Percentiles rank a stretch among this genome's conserved stretches.
Conservation (phyloP, 2,888 invertebrate species). For the Leptothorax acervorum region DNA sequence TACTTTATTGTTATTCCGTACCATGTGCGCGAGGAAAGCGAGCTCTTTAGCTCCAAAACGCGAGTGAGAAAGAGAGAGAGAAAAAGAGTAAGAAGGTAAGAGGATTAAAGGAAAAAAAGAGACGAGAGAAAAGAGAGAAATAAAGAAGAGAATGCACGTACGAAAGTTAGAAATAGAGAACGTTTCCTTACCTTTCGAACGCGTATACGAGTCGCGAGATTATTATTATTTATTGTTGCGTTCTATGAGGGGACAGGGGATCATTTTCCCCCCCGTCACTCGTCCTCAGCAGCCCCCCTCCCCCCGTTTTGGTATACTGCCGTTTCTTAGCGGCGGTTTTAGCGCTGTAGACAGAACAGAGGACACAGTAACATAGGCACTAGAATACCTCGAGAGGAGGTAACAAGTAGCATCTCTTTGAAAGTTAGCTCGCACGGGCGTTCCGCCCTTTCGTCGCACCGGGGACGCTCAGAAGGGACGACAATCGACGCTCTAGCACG, state of each 20-base stretch:
- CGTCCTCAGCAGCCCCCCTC: slow-evolving; percentile 14
- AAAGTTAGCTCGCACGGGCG: slow-evolving; percentile 82
- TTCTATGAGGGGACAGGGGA: slow-evolving; percentile 60
- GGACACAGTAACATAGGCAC: slow-evolving; percentile 78
- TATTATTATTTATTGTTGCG: slow-evolving; percentile 73
- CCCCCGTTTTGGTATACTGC: slow-evolving; percentile 60
- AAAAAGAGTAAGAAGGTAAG: slow-evolving; percentile 6
- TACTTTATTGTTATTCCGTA: slow-evolving; percentile 4
- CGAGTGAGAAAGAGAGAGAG: neutral
- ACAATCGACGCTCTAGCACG: slow-evolving; percentile 6
- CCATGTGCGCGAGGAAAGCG: neutral
- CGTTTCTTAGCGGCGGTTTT: slow-evolving; percentile 76
- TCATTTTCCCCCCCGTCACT: slow-evolving; percentile 48
- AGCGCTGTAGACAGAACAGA: slow-evolving; percentile 76
- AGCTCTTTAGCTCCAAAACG: neutral
- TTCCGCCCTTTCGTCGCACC: slow-evolving; percentile 76
- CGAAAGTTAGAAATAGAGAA: slow-evolving; percentile 49
- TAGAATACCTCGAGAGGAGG: slow-evolving; percentile 78
- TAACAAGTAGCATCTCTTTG: slow-evolving; percentile 81
- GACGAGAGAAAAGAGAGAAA: neutral
- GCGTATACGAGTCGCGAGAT: slow-evolving; percentile 66
- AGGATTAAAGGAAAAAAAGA: neutral
- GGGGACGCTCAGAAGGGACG: neutral
- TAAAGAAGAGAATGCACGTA: slow-evolving; percentile 27
- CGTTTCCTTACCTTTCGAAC: slow-evolving; percentile 56